Conservation (phyloP, 2,888 invertebrate species). For the Acanthacorydalis orientalis region DNA sequence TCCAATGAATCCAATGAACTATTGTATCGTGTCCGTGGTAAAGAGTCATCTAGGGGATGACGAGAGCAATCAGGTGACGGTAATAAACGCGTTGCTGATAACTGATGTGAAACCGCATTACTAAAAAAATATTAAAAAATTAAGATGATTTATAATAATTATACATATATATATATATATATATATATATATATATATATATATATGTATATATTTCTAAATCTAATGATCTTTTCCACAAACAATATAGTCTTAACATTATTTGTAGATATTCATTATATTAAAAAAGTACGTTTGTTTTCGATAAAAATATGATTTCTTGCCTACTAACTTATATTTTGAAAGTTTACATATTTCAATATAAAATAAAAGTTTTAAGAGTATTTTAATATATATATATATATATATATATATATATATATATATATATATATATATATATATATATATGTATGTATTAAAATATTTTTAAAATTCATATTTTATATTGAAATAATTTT, state of each 20-base stretch:
- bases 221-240: neutral
- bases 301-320: too few relatives aligned
- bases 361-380: too few relatives aligned
- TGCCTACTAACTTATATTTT: too few relatives aligned
- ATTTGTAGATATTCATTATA: too few relatives aligned
- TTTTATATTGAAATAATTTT: neutral
- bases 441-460: neutral
- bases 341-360: too few relatives aligned
- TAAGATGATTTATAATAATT: neutral
- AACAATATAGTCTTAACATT: too few relatives aligned
- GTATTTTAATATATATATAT: too few relatives aligned
- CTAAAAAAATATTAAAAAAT: constrained; percentile 24
- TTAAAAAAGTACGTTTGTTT: too few relatives aligned
- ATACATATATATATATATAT: neutral
- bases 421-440: neutral
- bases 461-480: too few relatives aligned
- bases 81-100: constrained; percentile 67
- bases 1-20: constrained; percentile 4
- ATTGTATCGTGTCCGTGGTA: constrained; percentile 11
- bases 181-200: neutral
- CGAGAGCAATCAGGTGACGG: constrained; percentile 70
- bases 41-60: constrained; percentile 53
- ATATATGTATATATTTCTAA: neutral
- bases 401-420: neutral
- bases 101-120: constrained; percentile 62